Evolutionary conservation across 2,113 vertebrate genomes (phyloP).

Genomic region (Pleuronectes platessa): DNA sequence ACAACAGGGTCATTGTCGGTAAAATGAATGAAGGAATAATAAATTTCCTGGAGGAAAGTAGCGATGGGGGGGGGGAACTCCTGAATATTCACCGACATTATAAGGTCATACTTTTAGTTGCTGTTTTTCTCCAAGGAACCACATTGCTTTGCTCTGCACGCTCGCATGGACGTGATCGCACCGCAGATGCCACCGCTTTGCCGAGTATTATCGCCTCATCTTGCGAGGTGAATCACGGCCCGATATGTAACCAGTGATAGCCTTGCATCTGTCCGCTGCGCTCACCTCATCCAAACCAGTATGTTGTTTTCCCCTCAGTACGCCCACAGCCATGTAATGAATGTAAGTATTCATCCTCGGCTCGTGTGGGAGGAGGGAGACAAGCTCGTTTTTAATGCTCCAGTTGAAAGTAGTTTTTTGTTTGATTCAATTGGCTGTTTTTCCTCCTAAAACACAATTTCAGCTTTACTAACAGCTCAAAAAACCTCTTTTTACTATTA

Average conservation of each 20-base stretch:
- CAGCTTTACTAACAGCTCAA: too few species aligned
- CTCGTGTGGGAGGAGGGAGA: conserved; percentile 4
- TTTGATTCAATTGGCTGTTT: too few species aligned
- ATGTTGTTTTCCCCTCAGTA: neutral
- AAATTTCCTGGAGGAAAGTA: neutral
- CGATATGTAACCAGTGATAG: neutral
- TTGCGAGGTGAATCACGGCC: neutral
- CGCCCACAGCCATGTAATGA: neutral
- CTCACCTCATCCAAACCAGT: neutral
- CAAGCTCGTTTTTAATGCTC: neutral
- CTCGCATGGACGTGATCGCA: neutral
- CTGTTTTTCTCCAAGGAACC: neutral
- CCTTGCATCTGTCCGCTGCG: neutral
- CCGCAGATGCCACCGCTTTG: neutral
- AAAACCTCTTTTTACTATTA: too few species aligned
- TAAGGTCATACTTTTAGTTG: neutral
- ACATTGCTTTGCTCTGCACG: neutral
- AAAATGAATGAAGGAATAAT: neutral
- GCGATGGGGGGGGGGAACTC: neutral
- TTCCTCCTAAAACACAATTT: too few species aligned
- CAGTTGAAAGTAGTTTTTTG: too few species aligned
- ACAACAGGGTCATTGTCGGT: neutral
- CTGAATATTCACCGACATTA: neutral
- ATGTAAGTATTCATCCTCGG: conserved; percentile 1
- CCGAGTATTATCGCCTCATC: neutral